These are phyloP conservation scores for Myotis myotis DNA, from an alignment of 2,797 vertebrate species.

Conservation along the genomic window DNA sequence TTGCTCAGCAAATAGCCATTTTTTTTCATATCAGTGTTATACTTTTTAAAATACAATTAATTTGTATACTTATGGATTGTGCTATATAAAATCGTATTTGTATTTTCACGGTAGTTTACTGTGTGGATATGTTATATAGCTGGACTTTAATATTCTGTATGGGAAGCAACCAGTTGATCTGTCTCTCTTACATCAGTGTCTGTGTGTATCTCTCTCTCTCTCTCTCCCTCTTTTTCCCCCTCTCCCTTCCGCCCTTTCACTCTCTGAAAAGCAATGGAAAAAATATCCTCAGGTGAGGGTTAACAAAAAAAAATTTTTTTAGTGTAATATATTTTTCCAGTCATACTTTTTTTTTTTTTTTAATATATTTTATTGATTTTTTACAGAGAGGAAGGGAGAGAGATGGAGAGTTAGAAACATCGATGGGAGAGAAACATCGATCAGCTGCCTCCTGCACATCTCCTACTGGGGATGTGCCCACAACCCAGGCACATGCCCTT, in stretches of 20 bases:
- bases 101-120: neutral
- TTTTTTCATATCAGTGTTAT: neutral
- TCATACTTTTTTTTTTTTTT: no score
- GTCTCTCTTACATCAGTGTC: neutral
- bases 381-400: no score
- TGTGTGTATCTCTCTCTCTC: neutral
- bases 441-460: no score
- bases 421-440: no score
- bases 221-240: no score
- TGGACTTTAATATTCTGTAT: constrained; percentile 20
- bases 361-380: no score
- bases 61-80: neutral
- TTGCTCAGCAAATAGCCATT: accelerated
- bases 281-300: neutral
- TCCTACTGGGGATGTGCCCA: no score
- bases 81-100: neutral
- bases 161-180: neutral
- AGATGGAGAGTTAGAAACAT: no score
- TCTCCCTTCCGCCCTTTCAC: neutral
- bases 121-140: neutral
- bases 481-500: no score
- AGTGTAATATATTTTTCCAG: neutral
- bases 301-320: neutral
- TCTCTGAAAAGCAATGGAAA: neutral
- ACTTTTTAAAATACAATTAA: neutral